These are phyloP conservation scores for Crenuchus spilurus DNA, from an alignment of 2,797 vertebrate species.

Conservation along the genomic window DNA sequence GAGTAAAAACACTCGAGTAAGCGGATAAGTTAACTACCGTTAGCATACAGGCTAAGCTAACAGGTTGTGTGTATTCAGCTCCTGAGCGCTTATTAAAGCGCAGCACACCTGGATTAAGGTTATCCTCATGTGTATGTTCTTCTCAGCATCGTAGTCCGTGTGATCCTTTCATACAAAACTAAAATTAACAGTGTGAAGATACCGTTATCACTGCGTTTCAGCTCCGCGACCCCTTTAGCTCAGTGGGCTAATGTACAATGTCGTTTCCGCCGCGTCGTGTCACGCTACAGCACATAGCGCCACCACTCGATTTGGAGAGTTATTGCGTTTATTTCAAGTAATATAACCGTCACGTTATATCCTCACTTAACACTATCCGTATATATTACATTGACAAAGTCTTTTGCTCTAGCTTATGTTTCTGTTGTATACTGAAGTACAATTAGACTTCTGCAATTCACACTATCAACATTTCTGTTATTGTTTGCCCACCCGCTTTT, in stretches of 20 bases:
- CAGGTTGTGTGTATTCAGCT: constrained; percentile 1
- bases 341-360: too few relatives aligned
- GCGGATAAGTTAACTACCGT: background rate
- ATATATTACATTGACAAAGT: too few relatives aligned
- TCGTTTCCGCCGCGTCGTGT: constrained; percentile 66
- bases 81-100: background rate
- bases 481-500: too few relatives aligned
- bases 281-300: background rate
- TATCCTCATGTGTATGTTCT: constrained; percentile 61
- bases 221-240: constrained; percentile 56
- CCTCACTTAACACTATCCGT: too few relatives aligned
- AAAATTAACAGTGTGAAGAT: background rate
- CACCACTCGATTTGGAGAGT: constrained; percentile 11
- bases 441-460: too few relatives aligned
- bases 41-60: background rate
- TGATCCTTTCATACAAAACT: background rate
- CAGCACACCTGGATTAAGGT: constrained; percentile 72
- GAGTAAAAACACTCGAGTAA: background rate
- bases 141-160: constrained; percentile 64
- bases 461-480: too few relatives aligned
- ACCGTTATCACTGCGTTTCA: constrained; percentile 17
- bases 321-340: constrained; percentile 37
- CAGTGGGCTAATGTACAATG: constrained; percentile 66
- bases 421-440: too few relatives aligned
- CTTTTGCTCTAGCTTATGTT: too few relatives aligned